Evolutionary conservation across 2,888 invertebrate species (phyloP), one percentile per base, ranked within the genome.

Genomic region (Argyra leucocephala): DNA sequence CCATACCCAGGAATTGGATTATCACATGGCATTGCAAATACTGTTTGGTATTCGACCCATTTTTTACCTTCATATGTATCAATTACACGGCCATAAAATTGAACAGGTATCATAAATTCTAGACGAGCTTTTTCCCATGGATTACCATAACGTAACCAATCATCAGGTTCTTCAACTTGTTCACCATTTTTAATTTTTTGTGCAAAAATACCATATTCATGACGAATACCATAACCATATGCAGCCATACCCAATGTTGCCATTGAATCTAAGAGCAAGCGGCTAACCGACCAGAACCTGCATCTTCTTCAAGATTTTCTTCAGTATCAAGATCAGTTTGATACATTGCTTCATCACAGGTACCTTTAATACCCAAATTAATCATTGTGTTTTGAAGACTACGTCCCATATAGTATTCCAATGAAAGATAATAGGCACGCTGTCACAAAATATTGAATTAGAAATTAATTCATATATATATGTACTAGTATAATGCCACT

Each of bases 101-200:
- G 90, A 63, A 98, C 89, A 0, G 98, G 98, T 67, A 98, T 80
- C 90, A 96, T 96, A 79, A 93, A 98, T 82, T 99, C 99, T 0
- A 99, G 99, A 59, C 99, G 86, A 1, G 98, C 96, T 81, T 98
- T 99, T 81, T 99, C 99, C 99, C 98, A 99, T 0, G 99, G 98
- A 80, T 97, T 98, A 66, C 97, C 98, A 81, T 88, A 97, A 63
- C 97, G 85, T 72, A 99, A 83, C 99, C 99, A 99, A 81, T 99
- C 98, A 76, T 99, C 99, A 1, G 99, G 98, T 77, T 98, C 97
- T 80, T 99, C 99, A 65, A 89, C 86, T 82, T 98, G 96, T 80
- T 96, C 97, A 3, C 98, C 97, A 73, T 97, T 91, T 71, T 87
- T 85, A 72, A 99, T 96, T 80, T 91, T 91, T 81, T 99, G 99